Conservation (phyloP, 2,888 invertebrate species). For the Harpalus rufipes region DNA sequence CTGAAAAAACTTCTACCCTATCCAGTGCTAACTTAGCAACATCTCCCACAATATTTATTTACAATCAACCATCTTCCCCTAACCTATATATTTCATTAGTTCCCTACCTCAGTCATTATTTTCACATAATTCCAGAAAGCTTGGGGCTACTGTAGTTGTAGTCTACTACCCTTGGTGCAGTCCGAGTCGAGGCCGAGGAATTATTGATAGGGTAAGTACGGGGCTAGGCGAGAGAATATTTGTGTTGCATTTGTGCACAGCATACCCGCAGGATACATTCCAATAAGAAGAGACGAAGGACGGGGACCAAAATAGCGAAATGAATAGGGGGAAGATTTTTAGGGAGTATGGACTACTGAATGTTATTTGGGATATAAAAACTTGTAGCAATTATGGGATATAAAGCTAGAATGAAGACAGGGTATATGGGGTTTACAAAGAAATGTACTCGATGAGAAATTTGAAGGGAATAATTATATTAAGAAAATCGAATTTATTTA, state of each 20-base stretch:
- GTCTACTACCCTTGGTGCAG: background rate
- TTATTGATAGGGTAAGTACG: constrained; percentile 16
- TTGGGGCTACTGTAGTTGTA: constrained; percentile 15
- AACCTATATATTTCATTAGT: constrained; percentile 23
- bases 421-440: no score
- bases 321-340: background rate
- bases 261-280: constrained; percentile 7
- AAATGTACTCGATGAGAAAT: no score
- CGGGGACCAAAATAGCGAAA: background rate
- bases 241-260: constrained; percentile 43
- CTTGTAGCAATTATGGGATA: no score
- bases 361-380: no score
- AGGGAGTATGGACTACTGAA: background rate
- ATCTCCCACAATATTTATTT: background rate
- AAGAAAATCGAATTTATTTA: no score
- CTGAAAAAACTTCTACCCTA: no score
- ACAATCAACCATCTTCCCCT: background rate
- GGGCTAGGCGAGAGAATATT: constrained; percentile 10
- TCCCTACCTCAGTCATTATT: constrained; percentile 42
- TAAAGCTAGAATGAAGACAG: no score
- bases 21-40: background rate
- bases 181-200: background rate
- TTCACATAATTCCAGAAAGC: constrained; percentile 53
- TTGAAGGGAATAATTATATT: no score
- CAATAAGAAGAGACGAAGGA: background rate